Evolutionary conservation across 2,888 invertebrate species (phyloP), one percentile per base, ranked within the genome.

Genomic region (Heliconius hortense): DNA sequence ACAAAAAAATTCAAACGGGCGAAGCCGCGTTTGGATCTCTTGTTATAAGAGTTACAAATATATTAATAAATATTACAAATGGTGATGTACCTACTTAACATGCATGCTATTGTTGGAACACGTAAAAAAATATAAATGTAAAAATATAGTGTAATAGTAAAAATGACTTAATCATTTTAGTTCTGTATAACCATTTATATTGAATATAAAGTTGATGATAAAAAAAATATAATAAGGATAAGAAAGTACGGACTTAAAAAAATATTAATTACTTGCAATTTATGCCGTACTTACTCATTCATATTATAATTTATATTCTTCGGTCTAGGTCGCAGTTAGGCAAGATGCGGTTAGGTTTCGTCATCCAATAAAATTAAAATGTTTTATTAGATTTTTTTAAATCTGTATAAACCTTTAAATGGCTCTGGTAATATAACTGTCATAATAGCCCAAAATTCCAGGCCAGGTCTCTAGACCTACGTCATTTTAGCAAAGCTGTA

Each of bases 261-360:
- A 56, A 53, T 53, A 53, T 7, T 53, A 8, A 56, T n/a, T 7
- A 35, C 28, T 18, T 59, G 1, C 24, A 60, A 60, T 60, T 60
- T 60, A 26, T 60, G 60, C 60, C 26, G 26, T 26, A 15, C 24
- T 60, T 60, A 60, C 59, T 15, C n/a, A 59, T 60, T 60, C 18
- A 72, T 62, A 24, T 60, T 39, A 24, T 72, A 39, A 60, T 60
- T 60, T 24, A 60, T 60, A 26, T 60, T 60, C 26, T 24, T 26
- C 60, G 60, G 60, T 60, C 60, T 60, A 60, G 60, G 60, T 26
- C 60, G 60, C 24, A 26, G 60, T 60, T 26, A 60, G 26, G 15
- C 26, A 60, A 60, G 15, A 60, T 26, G 26, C 15, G 5, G 26
- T 60, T 26, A 26, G 5, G 15, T 60, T 60, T 60, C 60, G 26